Evolutionary conservation across 2,113 vertebrate species (phyloP), one percentile per base, ranked within the genome.

Genomic region (Paraplagusia blochii): DNA sequence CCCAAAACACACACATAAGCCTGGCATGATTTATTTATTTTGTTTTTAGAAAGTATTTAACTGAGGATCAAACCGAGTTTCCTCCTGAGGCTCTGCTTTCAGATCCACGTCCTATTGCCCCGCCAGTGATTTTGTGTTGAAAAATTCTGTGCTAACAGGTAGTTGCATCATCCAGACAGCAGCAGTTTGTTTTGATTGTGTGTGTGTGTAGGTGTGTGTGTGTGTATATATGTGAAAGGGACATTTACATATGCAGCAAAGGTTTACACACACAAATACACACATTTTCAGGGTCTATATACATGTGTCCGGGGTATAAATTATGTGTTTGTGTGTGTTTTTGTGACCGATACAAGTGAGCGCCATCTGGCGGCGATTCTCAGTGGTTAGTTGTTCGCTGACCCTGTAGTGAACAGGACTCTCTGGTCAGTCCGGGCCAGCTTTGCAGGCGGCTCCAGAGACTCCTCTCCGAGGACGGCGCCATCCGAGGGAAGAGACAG

Each of bases 401-500:
- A 82, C 40, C 81, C 84, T 0, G 87, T 85, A 19, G 80, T 76
- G 66, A 92, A 91, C 16, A 92, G 88, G 29, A 88, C 85, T 56
- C 87, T 88, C 80, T 92, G 82, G 56, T 96, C 94, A 0, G 89
- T 93, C 69, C 94, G 82, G 9, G 94, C 91, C 72, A 95, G 81
- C 82, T 96, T 95, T 56, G 92, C 89, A 0, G 94, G 94, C 0
- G 94, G 94, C 76, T 96, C 94, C 76, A 95, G 83, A 16, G 93
- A 83, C 52, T 95, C 93, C 0, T 92, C 89, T 5, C 90, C 90
- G 1, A 94, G 85, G 9, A 85, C 79, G 0, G 80, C 84, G 0
- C 85, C 90, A 2, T 94, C 91, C 0, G 91, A 77, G 0, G 89
- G 88, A 44, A 96, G 89, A 0, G 93, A 85, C 63, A 96, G 85